Base-by-base conservation (phyloP, 2,113 vertebrate species). In the Pollimyrus isidori region DNA sequence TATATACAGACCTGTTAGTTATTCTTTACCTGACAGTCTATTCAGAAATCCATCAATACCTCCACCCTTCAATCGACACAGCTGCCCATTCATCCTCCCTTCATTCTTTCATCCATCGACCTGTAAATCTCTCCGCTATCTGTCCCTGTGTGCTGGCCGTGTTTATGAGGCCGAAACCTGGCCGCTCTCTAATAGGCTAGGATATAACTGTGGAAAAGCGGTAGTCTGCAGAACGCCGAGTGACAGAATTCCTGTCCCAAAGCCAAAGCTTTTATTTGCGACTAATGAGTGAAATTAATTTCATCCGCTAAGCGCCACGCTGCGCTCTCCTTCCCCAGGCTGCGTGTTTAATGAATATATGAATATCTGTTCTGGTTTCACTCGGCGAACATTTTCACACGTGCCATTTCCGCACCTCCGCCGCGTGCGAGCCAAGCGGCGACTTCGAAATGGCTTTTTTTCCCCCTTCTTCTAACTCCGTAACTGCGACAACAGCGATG, bases 331-430 rank as follows among this genome's bases (percentile, higher is more conserved):
- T 90, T 84, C 82, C 73, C 73, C 73, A 92, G 92, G 91, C 91
- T 89, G 90, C 89, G 90, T 93, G 93, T 95, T 95, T 95, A 95
- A 96, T 96, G 96, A 96, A 95, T 96, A 96, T 95, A 96, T 96
- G 93, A 95, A 96, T 96, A 95, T 95, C 95, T 95, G 94, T 94
- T 94, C 80, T 90, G 73, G 92, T 92, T 93, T 92, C 76, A 89
- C 90, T 91, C 56, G 82, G 92, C 90, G 90, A 89, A 89, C 58
- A 46, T 88, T 30, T 90, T 85, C 88, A 91, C 86, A 89, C 86
- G 11, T 80, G 26, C 39, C 86, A 50, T 76, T 89, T 65, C 88
- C 5, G 56, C 84, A 49, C 84, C 65, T 65, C 7, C 42, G 42
- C 45, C 19, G 56, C 13, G 19, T 11, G 83, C 3, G 45, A 73